phyloP scores from a whole-genome alignment of 2,888 invertebrate genomes.

The Pyrrhosoma nymphula region DNA sequence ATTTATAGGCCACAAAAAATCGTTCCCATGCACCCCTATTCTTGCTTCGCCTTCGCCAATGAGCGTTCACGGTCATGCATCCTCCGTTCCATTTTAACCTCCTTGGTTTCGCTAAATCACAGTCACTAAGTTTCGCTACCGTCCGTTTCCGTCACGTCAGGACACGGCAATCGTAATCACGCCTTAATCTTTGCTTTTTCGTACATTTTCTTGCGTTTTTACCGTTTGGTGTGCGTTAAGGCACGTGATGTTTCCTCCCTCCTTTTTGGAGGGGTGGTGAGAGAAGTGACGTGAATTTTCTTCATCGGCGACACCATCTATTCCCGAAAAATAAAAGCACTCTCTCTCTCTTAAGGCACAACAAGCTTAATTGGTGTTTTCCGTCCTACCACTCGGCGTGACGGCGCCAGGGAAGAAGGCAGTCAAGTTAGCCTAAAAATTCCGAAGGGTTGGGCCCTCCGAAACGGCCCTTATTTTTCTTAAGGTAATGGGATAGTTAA shows the following conservation, averaged over 20 bases:
- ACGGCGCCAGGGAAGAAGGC: background rate
- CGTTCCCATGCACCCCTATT: too few relatives aligned
- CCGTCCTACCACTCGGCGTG: background rate
- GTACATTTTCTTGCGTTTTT: too few relatives aligned
- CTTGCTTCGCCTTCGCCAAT: too few relatives aligned
- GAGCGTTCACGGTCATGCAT: too few relatives aligned
- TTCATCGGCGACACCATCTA: background rate
- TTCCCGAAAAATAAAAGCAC: background rate
- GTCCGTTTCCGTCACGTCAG: too few relatives aligned
- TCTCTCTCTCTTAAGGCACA: background rate
- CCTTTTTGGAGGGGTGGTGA: background rate
- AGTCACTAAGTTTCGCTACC: too few relatives aligned
- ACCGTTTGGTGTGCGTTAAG: background rate
- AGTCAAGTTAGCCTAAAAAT: background rate
- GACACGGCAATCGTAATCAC: too few relatives aligned
- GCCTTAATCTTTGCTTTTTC: too few relatives aligned
- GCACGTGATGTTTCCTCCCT: background rate
- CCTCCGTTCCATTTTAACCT: too few relatives aligned
- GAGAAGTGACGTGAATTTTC: background rate
- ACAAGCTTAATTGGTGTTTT: background rate
- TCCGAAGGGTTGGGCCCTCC: background rate
- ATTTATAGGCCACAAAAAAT: too few relatives aligned
- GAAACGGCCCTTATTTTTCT: slow-evolving; percentile 18
- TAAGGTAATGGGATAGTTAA: background rate
- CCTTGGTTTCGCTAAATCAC: too few relatives aligned